Base-by-base conservation (phyloP, 1,140 invertebrate genomes). In the Spodoptera litura region DNA sequence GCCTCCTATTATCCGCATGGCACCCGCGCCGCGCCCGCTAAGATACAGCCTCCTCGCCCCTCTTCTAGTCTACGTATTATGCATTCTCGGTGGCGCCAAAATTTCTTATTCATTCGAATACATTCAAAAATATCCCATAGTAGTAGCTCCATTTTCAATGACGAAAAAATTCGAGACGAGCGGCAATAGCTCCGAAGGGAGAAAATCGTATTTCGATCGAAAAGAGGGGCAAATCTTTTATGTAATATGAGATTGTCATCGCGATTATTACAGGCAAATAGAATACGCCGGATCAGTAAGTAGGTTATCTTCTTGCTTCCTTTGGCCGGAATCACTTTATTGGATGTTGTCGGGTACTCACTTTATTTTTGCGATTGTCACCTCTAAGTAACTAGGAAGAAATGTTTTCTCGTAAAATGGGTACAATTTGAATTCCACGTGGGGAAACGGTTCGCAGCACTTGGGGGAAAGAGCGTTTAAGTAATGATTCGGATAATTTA, bases 201-300 rank as follows among this genome's bases (percentile, higher is more conserved):
- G 90, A 89, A 94, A 94, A 94, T 94, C 93, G 90, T 89, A 93
- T 93, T 94, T 93, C 88, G 91, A 90, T 92, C 91, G 88, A 91
- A 91, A 89, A 92, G 92, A 93, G 92, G 74, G 92, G 93, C 88
- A 94, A 94, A 93, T 94, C 92, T 94, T 94, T 94, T 94, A 94
- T 94, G 92, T 93, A 94, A 93, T 94, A 94, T 93, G 88, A 93
- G 93, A 94, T 93, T 94, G 93, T 94, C 92, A 94, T 93, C 91
- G 92, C 92, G 93, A 94, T 94, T 94, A 94, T 94, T 94, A 94
- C 89, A 93, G 92, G 92, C 91, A 94, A 94, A 94, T 93, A 94
- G 93, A 94, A 94, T 93, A 93, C 93, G 91, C 86, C 87, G 90
- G 91, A 93, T 94, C 93, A 90, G 90, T 93, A 94, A 94, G 91